Conservation (phyloP, 1,140 invertebrate species). For the Scaptodrosophila lebanonensis region DNA sequence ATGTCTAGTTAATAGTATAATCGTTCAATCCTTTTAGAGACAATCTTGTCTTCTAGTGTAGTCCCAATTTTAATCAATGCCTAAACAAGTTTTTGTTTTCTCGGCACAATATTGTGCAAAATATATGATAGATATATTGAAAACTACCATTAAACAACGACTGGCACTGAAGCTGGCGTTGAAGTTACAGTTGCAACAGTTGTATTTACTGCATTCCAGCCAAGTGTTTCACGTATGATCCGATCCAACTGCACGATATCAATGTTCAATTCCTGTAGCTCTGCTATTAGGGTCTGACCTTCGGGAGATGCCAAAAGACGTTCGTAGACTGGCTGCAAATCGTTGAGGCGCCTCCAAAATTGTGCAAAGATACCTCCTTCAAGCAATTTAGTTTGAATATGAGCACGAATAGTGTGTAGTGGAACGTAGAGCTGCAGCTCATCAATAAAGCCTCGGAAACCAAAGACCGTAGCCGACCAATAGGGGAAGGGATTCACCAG, state of each 20-base stretch:
- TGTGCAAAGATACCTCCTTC: constrained; percentile 56
- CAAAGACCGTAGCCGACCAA: constrained; percentile 55
- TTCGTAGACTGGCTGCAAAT: constrained; percentile 51
- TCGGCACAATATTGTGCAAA: constrained; percentile 45
- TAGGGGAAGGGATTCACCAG: constrained; percentile 59
- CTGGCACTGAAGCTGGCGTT: constrained; percentile 34
- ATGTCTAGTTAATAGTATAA: constrained; percentile 31
- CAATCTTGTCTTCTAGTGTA: constrained; percentile 18
- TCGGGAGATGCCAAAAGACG: constrained; percentile 46
- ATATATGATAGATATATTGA: constrained; percentile 35
- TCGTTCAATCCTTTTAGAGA: constrained; percentile 10
- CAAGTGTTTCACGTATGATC: constrained; percentile 50
- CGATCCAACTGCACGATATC: constrained; percentile 45
- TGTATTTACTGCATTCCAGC: constrained; percentile 44
- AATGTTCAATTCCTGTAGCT: constrained; percentile 52
- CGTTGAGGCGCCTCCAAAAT: constrained; percentile 48
- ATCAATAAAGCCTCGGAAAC: constrained; percentile 64
- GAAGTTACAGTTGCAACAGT: constrained; percentile 19
- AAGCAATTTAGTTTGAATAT: constrained; percentile 52
- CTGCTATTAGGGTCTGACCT: constrained; percentile 36
- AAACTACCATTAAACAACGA: constrained; percentile 4
- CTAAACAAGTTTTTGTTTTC: no score
- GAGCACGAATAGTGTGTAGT: constrained; percentile 33
- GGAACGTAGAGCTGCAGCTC: constrained; percentile 63
- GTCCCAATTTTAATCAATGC: no score